phyloP scores from a whole-genome alignment of 2,797 vertebrate species.

The Acanthopagrus latus region DNA sequence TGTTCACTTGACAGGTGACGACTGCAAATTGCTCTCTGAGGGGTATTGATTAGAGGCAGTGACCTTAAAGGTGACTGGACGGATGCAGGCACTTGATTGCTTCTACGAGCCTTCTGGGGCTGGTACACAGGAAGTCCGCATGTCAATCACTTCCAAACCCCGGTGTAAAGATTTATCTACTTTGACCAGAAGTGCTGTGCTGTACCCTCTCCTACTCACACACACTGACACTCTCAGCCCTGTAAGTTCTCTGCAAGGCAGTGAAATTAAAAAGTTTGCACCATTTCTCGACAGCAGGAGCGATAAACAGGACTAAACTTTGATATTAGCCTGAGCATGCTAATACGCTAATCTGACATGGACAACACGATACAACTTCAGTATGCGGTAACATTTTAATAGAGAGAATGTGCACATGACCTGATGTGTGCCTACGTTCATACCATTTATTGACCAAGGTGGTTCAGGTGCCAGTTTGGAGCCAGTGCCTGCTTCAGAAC shows the following conservation, averaged over 20 bases:
- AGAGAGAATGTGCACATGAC: no score
- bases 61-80: slow-evolving; percentile 46
- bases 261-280: not conserved
- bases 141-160: slow-evolving; percentile 42
- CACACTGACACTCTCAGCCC: not conserved
- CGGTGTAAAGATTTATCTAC: slow-evolving; percentile 18
- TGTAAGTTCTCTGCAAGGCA: not conserved
- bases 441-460: no score
- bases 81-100: slow-evolving; percentile 5
- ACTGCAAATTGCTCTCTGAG: slow-evolving; percentile 48
- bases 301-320: not conserved
- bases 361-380: no score
- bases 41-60: slow-evolving; percentile 48
- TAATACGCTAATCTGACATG: no score
- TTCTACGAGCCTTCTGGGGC: slow-evolving; percentile 1
- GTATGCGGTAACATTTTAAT: no score
- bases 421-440: no score
- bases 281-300: not conserved
- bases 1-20: slow-evolving; percentile 23
- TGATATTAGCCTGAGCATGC: no score
- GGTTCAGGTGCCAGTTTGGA: no score
- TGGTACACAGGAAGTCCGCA: slow-evolving; percentile 1
- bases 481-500: no score
- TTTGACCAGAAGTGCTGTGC: not conserved
- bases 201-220: not conserved